Percentiles rank a stretch among this genome's conserved stretches.
Evolutionary conservation across 2,797 vertebrate species (phyloP).

Genomic region (Vultur gryphus): DNA sequence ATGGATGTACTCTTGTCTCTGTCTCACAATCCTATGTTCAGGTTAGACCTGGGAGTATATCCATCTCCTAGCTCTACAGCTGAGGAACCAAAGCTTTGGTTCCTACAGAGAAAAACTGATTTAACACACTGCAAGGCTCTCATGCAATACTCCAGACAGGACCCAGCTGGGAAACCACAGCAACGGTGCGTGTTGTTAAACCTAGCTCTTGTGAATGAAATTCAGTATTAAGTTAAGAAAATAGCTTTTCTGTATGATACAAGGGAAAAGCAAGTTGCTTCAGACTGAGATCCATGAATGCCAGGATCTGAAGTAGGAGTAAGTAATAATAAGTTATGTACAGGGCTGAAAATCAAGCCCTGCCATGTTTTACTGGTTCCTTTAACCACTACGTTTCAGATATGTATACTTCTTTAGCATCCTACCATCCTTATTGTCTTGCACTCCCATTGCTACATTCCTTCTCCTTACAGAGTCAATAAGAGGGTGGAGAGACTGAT

Average conservation of each 20-base stretch:
- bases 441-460: neutral
- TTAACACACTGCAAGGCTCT: neutral
- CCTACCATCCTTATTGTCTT: neutral
- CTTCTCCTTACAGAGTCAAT: neutral
- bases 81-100: neutral
- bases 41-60: neutral
- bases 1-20: neutral
- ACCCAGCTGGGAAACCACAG: neutral
- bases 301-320: neutral
- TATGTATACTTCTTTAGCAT: neutral
- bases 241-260: neutral
- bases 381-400: neutral
- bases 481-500: neutral
- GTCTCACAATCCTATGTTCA: neutral
- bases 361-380: neutral
- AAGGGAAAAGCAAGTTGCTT: neutral
- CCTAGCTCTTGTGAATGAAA: neutral
- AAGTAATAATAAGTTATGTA: neutral
- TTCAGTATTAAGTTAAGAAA: neutral
- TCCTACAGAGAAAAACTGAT: neutral
- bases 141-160: neutral
- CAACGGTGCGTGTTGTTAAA: neutral
- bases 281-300: neutral
- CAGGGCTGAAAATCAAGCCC: neutral
- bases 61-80: neutral